Conservation (phyloP, 2,797 vertebrate genomes). For the Melanotaenia parkinsoni region DNA sequence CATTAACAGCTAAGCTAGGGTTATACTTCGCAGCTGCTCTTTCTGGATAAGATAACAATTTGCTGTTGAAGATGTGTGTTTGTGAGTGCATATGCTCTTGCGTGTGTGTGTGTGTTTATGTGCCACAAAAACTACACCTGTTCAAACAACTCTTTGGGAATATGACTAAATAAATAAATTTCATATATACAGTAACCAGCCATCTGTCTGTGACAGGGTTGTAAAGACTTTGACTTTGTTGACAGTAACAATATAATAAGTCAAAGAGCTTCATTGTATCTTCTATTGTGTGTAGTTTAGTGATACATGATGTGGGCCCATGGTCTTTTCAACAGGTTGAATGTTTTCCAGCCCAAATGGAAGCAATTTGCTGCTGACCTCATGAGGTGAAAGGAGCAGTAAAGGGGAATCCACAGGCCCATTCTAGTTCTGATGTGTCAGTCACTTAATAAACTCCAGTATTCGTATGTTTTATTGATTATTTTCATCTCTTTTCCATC, state of each 20-base stretch:
- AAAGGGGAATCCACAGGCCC: background rate
- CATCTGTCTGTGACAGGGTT: slow-evolving; percentile 71
- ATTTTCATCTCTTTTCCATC: background rate
- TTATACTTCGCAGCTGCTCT: slow-evolving; percentile 85
- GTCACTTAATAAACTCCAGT: no score
- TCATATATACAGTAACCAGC: slow-evolving; percentile 78
- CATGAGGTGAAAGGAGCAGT: background rate
- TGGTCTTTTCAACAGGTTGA: slow-evolving; percentile 13
- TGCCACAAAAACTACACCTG: slow-evolving; percentile 87
- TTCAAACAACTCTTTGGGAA: slow-evolving; percentile 84
- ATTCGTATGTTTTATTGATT: no score
- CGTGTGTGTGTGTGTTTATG: slow-evolving; percentile 55
- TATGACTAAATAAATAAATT: slow-evolving; percentile 81
- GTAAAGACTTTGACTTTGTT: slow-evolving; percentile 70
- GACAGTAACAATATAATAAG: slow-evolving; percentile 66
- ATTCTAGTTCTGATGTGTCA: slow-evolving; percentile 8
- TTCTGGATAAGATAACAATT: slow-evolving; percentile 91
- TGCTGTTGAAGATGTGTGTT: slow-evolving; percentile 57
- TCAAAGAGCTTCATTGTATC: slow-evolving; percentile 57
- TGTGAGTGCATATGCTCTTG: slow-evolving; percentile 30
- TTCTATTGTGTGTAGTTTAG: slow-evolving; percentile 8
- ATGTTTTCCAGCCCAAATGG: background rate
- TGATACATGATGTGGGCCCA: slow-evolving; percentile 13
- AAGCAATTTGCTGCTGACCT: background rate
- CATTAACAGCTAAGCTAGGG: slow-evolving; percentile 84